phyloP scores from a whole-genome alignment of 1,140 invertebrate genomes.

The Zaprionus capensis region DNA sequence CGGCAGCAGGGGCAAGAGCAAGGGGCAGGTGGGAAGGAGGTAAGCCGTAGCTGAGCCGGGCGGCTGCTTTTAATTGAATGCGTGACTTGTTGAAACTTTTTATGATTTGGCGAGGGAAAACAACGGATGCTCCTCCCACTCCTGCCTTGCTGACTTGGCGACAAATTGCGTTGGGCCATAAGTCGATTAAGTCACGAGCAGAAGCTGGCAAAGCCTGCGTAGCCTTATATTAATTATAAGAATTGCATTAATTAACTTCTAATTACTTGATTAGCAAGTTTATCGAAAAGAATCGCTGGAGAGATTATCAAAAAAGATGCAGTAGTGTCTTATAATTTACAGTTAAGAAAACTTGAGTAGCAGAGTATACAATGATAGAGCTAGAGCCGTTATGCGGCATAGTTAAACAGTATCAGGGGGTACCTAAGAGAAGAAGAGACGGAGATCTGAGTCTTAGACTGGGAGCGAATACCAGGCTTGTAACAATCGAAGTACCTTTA shows the following conservation, averaged over 20 bases:
- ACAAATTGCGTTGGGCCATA: conserved; percentile 36
- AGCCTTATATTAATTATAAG: conserved; percentile 53
- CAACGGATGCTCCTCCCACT: not conserved
- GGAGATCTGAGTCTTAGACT: too few species aligned
- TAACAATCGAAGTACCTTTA: too few species aligned
- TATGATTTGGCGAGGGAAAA: conserved; percentile 58
- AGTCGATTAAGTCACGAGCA: conserved; percentile 57
- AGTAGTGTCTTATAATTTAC: too few species aligned
- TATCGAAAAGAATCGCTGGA: not conserved
- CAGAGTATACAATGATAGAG: too few species aligned
- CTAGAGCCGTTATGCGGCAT: too few species aligned
- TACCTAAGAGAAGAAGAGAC: too few species aligned
- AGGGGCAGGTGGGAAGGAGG: not conserved
- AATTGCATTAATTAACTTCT: conserved; percentile 68
- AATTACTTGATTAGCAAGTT: conserved; percentile 51
- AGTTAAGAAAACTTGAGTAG: too few species aligned
- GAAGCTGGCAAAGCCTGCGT: not conserved
- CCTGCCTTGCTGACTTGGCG: not conserved
- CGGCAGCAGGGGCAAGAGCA: conserved; percentile 1
- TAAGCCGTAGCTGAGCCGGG: conserved; percentile 9
- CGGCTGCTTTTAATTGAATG: conserved; percentile 73
- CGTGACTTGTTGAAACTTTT: conserved; percentile 79
- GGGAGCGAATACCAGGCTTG: too few species aligned
- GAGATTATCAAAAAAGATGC: too few species aligned
- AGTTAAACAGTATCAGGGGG: too few species aligned